Evolutionary conservation across 2,797 vertebrate genomes (phyloP), one percentile per base, ranked within the genome.

Genomic region (Moxostoma hubbsi): DNA sequence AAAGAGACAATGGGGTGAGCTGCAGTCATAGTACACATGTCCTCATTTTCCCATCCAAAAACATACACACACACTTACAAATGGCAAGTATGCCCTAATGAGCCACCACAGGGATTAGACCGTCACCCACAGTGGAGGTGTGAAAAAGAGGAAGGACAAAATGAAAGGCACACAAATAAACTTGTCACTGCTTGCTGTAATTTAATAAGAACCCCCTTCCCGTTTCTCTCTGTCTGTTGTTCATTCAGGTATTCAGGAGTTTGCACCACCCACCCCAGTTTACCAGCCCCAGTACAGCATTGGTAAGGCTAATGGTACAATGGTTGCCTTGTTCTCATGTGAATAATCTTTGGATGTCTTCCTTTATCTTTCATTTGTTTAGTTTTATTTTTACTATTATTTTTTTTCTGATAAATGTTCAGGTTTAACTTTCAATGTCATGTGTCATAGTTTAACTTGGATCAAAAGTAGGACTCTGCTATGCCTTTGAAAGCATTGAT

Each of bases 281-380:
- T 95, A 84, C 87, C 93, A 94, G 69, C 88, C 93, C 62, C 94
- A 94, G 61, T 93, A 94, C 90, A 93, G 91, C 89, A 91, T 93
- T 61, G 93, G 94, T 94, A 82, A 89, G 91, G 24, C n/a, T 43
- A 58, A 4, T 15, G 43, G 7, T 69, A 45, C 12, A n/a, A n/a
- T 36, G 43, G 18, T 24, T 11, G 59, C 24, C 24, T 2, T 24
- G 11, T 64, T 63, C 6, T 7, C 49, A 11, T 62, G 6, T 2
- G 5, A 36, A 24, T 43, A 15, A 24, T 16, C 24, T 24, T 24
- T 59, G 9, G 13, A 12, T 7, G 10, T 43, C 7, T 12, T 5
- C 12, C 8, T 13, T 36, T 9, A 24, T 24, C 24, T 45, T 43
- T 43, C 11, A 13, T 13, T 12, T 61, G 24, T 24, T 24, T 1